phyloP scores from a whole-genome alignment of 1,140 invertebrate genomes.

The Grapholita molesta region DNA sequence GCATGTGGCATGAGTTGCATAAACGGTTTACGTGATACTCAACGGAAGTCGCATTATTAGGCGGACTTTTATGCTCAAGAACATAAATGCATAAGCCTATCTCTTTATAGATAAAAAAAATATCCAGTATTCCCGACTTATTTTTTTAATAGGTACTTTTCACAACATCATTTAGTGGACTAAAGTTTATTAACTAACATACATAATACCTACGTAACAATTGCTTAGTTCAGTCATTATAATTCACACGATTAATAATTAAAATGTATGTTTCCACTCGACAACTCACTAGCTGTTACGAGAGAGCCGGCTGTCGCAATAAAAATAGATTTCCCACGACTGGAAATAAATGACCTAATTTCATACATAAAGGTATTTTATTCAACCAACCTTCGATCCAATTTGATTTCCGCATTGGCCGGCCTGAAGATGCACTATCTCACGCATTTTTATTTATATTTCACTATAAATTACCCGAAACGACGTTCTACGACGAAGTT shows the following conservation, averaged over 20 bases:
- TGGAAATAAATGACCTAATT: conserved; percentile 19
- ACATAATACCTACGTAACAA: not conserved
- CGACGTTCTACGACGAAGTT: not conserved
- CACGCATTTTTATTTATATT: conserved; percentile 85
- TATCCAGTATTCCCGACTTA: too few relatives aligned
- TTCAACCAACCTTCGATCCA: conserved; percentile 89
- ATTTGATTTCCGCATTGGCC: conserved; percentile 98
- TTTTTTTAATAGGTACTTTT: too few relatives aligned
- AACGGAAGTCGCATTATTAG: too few relatives aligned
- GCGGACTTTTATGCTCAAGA: too few relatives aligned
- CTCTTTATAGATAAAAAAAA: too few relatives aligned
- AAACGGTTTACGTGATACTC: too few relatives aligned
- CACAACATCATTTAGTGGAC: too few relatives aligned
- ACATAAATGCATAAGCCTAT: too few relatives aligned
- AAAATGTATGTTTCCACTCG: conserved; percentile 7
- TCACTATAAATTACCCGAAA: conserved; percentile 11
- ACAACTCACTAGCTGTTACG: not conserved
- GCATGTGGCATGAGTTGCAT: too few relatives aligned
- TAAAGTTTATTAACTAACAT: too few relatives aligned
- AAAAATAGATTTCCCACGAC: conserved; percentile 32
- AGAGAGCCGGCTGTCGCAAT: conserved; percentile 9
- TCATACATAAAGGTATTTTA: conserved; percentile 15
- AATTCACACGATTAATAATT: conserved; percentile 15
- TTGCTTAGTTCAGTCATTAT: not conserved
- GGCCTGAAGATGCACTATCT: conserved; percentile 96